Percentiles rank a stretch among this genome's conserved stretches.
Conservation (phyloP, 2,113 vertebrate species). For the Tauraco erythrolophus region DNA sequence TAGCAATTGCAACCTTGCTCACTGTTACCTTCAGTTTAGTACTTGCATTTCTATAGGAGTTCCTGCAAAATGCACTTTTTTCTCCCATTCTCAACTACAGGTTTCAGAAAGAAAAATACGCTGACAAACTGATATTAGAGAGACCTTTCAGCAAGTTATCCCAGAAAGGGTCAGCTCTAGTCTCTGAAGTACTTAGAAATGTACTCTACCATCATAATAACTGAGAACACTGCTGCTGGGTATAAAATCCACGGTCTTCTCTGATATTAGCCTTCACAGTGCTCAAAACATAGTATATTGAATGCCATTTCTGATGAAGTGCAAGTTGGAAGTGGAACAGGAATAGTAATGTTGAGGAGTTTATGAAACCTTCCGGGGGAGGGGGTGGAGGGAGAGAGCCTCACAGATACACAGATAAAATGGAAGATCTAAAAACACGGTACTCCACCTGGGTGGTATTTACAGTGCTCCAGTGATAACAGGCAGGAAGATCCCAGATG, state of each 20-base stretch:
- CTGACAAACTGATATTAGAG: background rate
- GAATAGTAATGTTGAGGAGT: background rate
- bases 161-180: constrained; percentile 27
- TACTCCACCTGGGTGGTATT: background rate
- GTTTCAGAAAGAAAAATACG: constrained; percentile 3
- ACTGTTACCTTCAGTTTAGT: background rate
- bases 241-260: constrained; percentile 15
- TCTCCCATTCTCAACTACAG: background rate
- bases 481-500: background rate
- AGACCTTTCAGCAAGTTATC: constrained; percentile 20
- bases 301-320: constrained; percentile 17
- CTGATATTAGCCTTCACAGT: constrained; percentile 24
- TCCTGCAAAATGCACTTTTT: background rate
- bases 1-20: background rate
- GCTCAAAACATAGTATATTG: background rate
- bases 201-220: constrained; percentile 9
- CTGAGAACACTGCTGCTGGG: constrained; percentile 1
- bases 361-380: background rate
- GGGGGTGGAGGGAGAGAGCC: no score
- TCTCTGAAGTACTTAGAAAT: constrained; percentile 38
- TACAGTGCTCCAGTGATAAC: background rate
- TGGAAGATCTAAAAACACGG: background rate
- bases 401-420: background rate
- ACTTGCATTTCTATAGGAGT: background rate
- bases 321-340: background rate